Percentiles rank a stretch among this genome's conserved stretches.
phyloP scores from a whole-genome alignment of 2,888 invertebrate species.

The Macrophya alboannulata region DNA sequence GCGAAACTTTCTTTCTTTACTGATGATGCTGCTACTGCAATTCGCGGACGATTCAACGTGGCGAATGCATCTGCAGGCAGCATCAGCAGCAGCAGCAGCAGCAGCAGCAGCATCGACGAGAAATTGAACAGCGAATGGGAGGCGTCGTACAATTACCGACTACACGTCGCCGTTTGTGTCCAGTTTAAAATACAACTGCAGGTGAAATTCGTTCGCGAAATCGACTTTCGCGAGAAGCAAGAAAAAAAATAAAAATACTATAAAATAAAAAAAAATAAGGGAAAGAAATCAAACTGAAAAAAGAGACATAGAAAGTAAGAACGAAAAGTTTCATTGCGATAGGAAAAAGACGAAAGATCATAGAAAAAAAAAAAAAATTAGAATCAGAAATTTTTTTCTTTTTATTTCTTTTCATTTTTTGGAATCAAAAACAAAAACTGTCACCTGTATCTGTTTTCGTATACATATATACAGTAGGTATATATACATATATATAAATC shows the following conservation, averaged over 20 bases:
- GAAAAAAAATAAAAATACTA: neutral
- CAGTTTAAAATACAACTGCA: neutral
- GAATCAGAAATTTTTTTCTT: neutral
- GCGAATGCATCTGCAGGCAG: neutral
- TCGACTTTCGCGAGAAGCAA: neutral
- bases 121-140: slow-evolving; percentile 73
- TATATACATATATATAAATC: neutral
- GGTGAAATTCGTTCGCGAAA: neutral
- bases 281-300: too few relatives aligned
- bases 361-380: neutral
- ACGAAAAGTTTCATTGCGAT: neutral
- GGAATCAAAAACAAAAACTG: neutral
- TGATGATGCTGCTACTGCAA: neutral
- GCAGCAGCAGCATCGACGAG: neutral
- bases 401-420: neutral
- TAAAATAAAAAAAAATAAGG: neutral
- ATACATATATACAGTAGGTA: too few relatives aligned
- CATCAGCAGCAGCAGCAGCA: neutral
- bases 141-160: slow-evolving; percentile 74
- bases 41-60: neutral
- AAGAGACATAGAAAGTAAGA: neutral
- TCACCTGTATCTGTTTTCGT: neutral
- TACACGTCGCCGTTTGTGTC: slow-evolving; percentile 68
- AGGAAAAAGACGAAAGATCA: neutral
- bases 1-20: neutral